Evolutionary conservation across 2,797 vertebrate species (phyloP).

Genomic region (Notamacropus eugenii): DNA sequence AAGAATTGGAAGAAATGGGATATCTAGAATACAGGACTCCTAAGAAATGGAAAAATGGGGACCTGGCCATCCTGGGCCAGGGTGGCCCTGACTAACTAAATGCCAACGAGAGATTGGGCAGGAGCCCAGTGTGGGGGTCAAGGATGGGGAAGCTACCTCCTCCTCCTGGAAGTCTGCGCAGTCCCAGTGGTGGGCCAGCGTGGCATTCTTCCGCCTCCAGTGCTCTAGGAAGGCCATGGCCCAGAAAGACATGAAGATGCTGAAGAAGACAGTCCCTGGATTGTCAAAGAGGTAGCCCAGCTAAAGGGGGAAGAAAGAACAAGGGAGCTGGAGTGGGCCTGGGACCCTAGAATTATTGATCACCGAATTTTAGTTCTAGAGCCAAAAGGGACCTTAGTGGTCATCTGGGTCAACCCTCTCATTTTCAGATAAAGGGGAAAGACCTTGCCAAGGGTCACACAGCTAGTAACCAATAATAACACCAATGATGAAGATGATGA

Average conservation of each 20-base stretch:
- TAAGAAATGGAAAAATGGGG: neutral
- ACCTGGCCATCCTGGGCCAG: neutral
- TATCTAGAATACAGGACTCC: neutral
- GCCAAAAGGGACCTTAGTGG: neutral
- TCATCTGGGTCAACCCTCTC: neutral
- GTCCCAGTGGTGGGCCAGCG: constrained; percentile 89
- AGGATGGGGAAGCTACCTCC: constrained; percentile 78
- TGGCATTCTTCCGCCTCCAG: constrained; percentile 89
- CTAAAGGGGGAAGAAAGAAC: constrained; percentile 66
- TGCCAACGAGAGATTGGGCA: neutral
- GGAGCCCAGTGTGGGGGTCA: no score
- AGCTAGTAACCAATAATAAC: neutral
- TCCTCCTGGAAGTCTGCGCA: constrained; percentile 90
- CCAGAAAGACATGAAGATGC: constrained; percentile 92
- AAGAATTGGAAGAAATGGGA: neutral
- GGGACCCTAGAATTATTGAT: neutral
- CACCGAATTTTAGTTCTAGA: neutral
- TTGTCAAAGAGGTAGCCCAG: constrained; percentile 90
- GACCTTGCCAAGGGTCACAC: neutral
- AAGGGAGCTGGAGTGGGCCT: neutral
- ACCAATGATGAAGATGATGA: no score
- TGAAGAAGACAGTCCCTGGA: constrained; percentile 89
- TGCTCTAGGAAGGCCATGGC: constrained; percentile 90
- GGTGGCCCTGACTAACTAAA: neutral
- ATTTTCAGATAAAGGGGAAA: neutral